Evolutionary conservation across 2,113 vertebrate species (phyloP).

Genomic region (Mirounga angustirostris): DNA sequence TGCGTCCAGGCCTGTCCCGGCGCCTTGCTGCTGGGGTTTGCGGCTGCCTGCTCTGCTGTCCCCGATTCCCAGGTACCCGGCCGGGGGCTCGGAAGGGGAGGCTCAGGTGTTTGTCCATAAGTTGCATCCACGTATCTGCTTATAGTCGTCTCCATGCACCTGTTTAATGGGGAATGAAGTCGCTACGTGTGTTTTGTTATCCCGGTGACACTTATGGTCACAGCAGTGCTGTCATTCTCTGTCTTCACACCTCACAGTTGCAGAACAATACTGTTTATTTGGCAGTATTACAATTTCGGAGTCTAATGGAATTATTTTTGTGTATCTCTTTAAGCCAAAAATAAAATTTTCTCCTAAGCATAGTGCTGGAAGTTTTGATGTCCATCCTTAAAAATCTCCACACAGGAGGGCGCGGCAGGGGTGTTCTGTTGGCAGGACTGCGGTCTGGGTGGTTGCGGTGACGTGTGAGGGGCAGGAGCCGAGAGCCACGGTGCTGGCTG

Average conservation of each 20-base stretch:
- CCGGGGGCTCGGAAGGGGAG: accelerated
- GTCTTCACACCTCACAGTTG: background rate
- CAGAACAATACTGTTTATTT: background rate
- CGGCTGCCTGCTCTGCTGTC: background rate
- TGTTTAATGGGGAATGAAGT: accelerated
- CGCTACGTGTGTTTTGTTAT: accelerated
- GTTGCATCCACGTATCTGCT: accelerated
- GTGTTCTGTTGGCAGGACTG: accelerated
- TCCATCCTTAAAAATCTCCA: background rate
- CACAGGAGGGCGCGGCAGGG: background rate
- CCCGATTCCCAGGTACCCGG: background rate
- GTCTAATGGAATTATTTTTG: background rate
- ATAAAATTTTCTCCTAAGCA: background rate
- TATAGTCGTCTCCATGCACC: accelerated
- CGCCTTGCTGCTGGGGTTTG: background rate
- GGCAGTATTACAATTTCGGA: background rate
- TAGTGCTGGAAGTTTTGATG: background rate
- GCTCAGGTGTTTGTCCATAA: accelerated
- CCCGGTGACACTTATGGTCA: accelerated
- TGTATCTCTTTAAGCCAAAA: constrained; percentile 2
- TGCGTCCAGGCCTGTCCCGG: accelerated
- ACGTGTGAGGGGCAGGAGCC: accelerated
- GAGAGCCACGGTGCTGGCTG: accelerated
- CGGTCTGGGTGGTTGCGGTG: background rate
- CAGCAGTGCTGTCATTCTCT: accelerated